phyloP scores from a whole-genome alignment of 30 jellyfish, hydroid and myxozoan genomes.

The Aurelia aurita complex sp. Pacific region DNA sequence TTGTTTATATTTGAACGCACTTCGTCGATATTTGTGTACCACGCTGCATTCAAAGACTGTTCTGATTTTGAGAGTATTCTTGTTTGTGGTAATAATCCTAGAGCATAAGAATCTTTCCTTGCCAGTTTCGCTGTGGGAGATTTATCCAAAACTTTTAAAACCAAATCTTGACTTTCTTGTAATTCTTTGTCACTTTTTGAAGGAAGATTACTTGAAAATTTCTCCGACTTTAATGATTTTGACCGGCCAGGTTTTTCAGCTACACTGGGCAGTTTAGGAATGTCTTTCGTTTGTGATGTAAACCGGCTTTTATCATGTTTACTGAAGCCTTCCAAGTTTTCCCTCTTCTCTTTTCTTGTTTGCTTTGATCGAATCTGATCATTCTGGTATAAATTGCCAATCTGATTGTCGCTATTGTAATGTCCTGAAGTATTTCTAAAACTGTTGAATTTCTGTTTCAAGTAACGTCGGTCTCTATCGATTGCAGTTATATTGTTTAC shows the following conservation, averaged over 20 bases:
- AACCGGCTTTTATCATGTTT: too few species aligned
- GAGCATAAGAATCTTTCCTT: too few species aligned
- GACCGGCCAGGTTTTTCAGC: too few species aligned
- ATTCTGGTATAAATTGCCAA: too few species aligned
- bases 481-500: constrained; percentile 39
- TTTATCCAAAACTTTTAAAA: too few species aligned
- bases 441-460: constrained; percentile 38
- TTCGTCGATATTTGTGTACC: constrained; percentile 57
- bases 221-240: too few species aligned
- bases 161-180: background rate
- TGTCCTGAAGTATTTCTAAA: constrained; percentile 58
- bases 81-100: constrained; percentile 5
- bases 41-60: constrained; percentile 26
- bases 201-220: background rate
- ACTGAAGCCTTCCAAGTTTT: too few species aligned
- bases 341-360: too few species aligned
- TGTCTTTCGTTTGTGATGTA: too few species aligned
- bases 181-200: background rate
- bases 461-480: constrained; percentile 30
- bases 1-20: constrained; percentile 59
- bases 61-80: constrained; percentile 55
- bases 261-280: too few species aligned
- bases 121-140: too few species aligned
- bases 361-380: too few species aligned
- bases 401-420: background rate